Evolutionary conservation across 2,888 invertebrate species (phyloP).

Genomic region (Drosophila mayaguana): DNA sequence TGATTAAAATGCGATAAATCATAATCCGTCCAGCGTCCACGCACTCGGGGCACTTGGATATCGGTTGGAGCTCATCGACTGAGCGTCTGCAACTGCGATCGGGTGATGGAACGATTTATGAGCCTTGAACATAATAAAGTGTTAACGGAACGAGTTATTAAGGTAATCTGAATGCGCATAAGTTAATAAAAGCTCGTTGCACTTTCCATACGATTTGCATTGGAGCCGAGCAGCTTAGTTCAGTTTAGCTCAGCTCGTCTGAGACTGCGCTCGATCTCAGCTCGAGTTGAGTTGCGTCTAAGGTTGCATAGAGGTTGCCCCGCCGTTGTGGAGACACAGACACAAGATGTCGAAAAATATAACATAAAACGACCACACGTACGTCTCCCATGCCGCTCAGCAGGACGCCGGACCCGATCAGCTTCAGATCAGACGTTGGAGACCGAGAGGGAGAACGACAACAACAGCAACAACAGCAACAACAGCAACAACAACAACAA

Average conservation of each 20-base stretch:
- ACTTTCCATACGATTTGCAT: conserved; percentile 67
- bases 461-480: too few species aligned
- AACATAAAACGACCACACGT: conserved; percentile 84
- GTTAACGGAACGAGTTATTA: conserved; percentile 84
- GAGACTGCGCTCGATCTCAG: not conserved
- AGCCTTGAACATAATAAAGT: conserved; percentile 81
- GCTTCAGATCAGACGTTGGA: conserved; percentile 16
- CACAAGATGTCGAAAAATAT: conserved; percentile 79
- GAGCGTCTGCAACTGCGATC: conserved; percentile 20
- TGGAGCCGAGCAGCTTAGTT: conserved; percentile 23
- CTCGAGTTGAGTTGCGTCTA: conserved; percentile 48
- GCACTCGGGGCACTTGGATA: conserved; percentile 7
- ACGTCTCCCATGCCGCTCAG: conserved; percentile 84
- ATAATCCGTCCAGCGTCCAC: conserved; percentile 77
- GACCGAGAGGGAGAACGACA: conserved; percentile 9
- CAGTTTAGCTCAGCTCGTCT: not conserved
- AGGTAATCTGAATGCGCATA: conserved; percentile 81
- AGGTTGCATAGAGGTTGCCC: conserved; percentile 64
- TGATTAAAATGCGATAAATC: conserved; percentile 85
- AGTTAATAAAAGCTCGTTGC: conserved; percentile 76
- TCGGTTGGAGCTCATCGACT: conserved; percentile 24
- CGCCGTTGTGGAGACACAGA: conserved; percentile 59
- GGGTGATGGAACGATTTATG: conserved; percentile 81
- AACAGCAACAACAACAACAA: conserved; percentile 1
- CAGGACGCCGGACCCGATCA: conserved; percentile 80